These are phyloP conservation scores for Phymorhynchus buccinoides DNA, from an alignment of 1,140 invertebrate genomes.

Conservation along the genomic window DNA sequence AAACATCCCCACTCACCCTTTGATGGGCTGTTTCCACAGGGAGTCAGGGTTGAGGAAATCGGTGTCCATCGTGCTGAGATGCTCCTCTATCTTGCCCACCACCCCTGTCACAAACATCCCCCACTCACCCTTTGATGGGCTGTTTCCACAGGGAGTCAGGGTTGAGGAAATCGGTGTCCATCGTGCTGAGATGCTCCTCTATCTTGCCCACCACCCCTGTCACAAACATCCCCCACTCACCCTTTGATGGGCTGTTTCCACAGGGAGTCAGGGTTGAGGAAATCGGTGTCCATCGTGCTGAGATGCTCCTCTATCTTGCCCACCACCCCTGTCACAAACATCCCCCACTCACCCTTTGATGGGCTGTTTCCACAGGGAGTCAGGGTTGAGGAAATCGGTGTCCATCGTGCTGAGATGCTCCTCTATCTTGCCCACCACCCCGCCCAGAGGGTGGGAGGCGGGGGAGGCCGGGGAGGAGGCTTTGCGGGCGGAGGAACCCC, in stretches of 20 bases:
- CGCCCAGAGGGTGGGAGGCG: background rate
- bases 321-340: background rate
- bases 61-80: slow-evolving; percentile 60
- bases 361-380: slow-evolving; percentile 63
- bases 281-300: slow-evolving; percentile 57
- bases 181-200: slow-evolving; percentile 59
- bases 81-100: slow-evolving; percentile 49
- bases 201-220: slow-evolving; percentile 13
- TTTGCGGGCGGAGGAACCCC: too few species aligned
- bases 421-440: slow-evolving; percentile 42
- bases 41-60: slow-evolving; percentile 64
- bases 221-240: slow-evolving; percentile 43
- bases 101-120: background rate
- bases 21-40: slow-evolving; percentile 60
- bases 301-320: slow-evolving; percentile 46
- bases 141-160: slow-evolving; percentile 66
- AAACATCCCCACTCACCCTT: slow-evolving; percentile 49
- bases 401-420: slow-evolving; percentile 63
- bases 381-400: slow-evolving; percentile 64
- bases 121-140: slow-evolving; percentile 51
- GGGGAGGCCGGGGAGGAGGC: slow-evolving; percentile 47
- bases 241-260: slow-evolving; percentile 61
- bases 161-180: slow-evolving; percentile 62
- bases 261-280: slow-evolving; percentile 66
- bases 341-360: slow-evolving; percentile 50